A percentile compares a stretch with the other conserved stretches of the same genome.
Conservation (phyloP, 2,797 vertebrate species). For the Paedocypris micromegethes region DNA sequence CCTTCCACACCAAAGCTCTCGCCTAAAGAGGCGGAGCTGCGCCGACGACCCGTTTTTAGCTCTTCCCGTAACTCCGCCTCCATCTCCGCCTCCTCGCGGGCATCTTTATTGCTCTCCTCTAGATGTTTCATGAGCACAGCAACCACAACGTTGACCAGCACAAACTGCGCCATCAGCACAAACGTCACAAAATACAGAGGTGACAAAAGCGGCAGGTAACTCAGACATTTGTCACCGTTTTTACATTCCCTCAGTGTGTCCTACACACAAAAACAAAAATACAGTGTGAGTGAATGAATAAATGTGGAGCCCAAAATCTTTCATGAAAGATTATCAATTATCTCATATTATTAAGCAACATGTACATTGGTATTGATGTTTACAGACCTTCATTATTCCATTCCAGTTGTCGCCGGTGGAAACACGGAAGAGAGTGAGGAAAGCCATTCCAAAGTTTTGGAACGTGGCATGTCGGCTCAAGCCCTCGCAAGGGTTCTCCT, state of each 20-base stretch:
- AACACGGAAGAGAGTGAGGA: conserved; percentile 92
- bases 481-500: conserved; percentile 89
- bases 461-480: conserved; percentile 93
- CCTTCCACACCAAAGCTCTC: conserved; percentile 35
- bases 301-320: conserved; percentile 59
- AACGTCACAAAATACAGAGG: conserved; percentile 80
- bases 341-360: no score
- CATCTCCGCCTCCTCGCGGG: conserved; percentile 76
- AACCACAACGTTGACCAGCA: conserved; percentile 83
- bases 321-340: conserved; percentile 66
- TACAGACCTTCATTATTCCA: conserved; percentile 64
- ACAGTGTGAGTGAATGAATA: conserved; percentile 24
- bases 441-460: conserved; percentile 95
- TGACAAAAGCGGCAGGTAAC: conserved; percentile 75
- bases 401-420: conserved; percentile 98
- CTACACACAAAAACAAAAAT: conserved; percentile 34
- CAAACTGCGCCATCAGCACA: conserved; percentile 77
- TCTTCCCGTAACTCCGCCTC: conserved; percentile 59
- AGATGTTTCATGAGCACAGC: conserved; percentile 80
- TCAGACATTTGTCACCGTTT: conserved; percentile 76
- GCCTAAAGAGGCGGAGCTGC: conserved; percentile 30
- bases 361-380: no score
- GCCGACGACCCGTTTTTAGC: conserved; percentile 57
- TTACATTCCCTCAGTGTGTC: conserved; percentile 78
- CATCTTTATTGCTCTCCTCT: conserved; percentile 80